Base-by-base conservation (phyloP, 2,888 invertebrate genomes). In the Ectobius pallidus region DNA sequence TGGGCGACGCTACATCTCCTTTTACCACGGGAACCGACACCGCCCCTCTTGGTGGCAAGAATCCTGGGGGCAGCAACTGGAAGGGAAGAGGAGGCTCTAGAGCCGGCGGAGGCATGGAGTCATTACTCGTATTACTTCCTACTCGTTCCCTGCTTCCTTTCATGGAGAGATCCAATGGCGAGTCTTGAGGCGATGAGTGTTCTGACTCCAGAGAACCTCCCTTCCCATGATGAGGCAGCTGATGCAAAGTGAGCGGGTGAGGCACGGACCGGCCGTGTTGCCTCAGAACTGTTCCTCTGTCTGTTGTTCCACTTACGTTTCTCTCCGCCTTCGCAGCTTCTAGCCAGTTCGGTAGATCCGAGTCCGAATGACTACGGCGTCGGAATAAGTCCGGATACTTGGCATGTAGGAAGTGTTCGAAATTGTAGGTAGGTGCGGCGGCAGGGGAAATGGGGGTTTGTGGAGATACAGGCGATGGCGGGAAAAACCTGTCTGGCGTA, bases 121-220 rank as follows among this genome's bases (percentile, higher is more conserved):
- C 74, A 73, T 77, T 77, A 69, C 78, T 80, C 70, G 78, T 78
- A 77, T 77, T 78, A 75, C 78, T 78, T 30, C 78, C 77, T 70
- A 79, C 78, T 46, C 79, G 78, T 75, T 83, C 82, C 68, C 82
- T 77, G 62, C 87, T 85, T 16, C 88, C 84, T 79, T 91, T 93
- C 84, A 94, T 87, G 20, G 94, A 94, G 46, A 96, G 85, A 82
- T 96, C 96, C 73, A 96, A 84, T 0, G 96, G 96, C 2, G 89
- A 91, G 76, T 95, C 95, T 80, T 95, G 94, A 0, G 91, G 91
- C 63, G 90, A 87, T 46, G 84, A 82, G 32, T 81, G 79, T 70
- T 85, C 85, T 25, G 86, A 86, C 77, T 88, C 88, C 30, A 86
- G 78, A 9, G 86, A 86, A 4, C 86, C 85, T 73, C 81, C 80